Evolutionary conservation across 2,888 invertebrate species (phyloP), one percentile per base, ranked within the genome.

Genomic region (Entomobrya proxima): DNA sequence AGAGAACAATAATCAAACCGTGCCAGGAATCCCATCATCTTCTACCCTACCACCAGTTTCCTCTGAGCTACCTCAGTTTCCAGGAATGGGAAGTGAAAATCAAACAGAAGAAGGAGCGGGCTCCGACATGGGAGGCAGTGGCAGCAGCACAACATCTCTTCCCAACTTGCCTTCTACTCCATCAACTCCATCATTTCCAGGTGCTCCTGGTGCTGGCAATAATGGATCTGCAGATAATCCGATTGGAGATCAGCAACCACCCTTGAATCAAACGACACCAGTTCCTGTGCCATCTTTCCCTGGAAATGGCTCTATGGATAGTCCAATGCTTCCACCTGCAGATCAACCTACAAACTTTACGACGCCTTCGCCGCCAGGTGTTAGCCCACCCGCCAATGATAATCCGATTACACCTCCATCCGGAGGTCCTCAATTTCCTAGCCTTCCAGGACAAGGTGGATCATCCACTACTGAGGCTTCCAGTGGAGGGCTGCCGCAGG

Each of bases 391-490:
- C 27, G 32, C 84, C 13, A 72, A 69, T 52, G 64, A 76, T n/a
- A 72, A 32, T 32, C 74, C 82, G 21, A 69, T 72, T 0, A 37
- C 40, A 5, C 50, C 40, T 18, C 55, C 83, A 27, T 50, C 77
- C 4, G 52, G 40, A 6, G 6, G 13, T n/a, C 83, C 83, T 30
- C 69, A 47, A 37, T 30, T 78, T 9, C 44, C 58, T 32, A 18
- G 58, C 32, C 81, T 80, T 58, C 81, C 81, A 1, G 84, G 82
- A 47, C 82, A 75, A 52, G 82, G 77, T n/a, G 27, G 30, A 58
- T 44, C 81, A 13, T 37, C 81, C 0, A 84, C 72, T n/a, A 64
- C 83, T 7, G 82, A 64, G 40, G 74, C 74, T n/a, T 15, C 50
- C n/a, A 40, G 27, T 24, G 75, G 44, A 37, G 72, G 55, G 4